Evolutionary conservation across 2,888 invertebrate genomes (phyloP).

Genomic region (Pogonocherus hispidulus): DNA sequence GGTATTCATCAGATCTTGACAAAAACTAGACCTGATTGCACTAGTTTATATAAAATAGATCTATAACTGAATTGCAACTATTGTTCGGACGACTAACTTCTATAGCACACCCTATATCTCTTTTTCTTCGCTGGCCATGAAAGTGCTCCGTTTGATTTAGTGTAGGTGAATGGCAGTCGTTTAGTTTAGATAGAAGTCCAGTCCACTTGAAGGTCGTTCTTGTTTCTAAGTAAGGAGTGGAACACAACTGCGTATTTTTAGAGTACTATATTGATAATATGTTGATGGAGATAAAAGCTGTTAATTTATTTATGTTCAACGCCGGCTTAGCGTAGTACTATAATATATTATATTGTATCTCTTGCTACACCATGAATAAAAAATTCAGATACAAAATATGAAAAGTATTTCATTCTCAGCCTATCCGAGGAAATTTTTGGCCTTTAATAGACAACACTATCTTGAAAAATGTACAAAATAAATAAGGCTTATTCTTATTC

Average conservation of each 20-base stretch:
- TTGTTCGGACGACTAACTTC: too few species aligned
- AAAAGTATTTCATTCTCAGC: not conserved
- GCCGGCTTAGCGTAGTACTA: not conserved
- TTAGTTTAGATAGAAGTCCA: slow-evolving; percentile 31
- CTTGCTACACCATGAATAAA: too few species aligned
- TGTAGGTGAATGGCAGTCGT: slow-evolving; percentile 50
- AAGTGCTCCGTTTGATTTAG: slow-evolving; percentile 13
- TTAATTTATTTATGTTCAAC: not conserved
- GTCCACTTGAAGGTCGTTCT: slow-evolving; percentile 36
- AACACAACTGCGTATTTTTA: slow-evolving; percentile 17
- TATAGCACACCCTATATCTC: not conserved
- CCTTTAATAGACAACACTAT: too few species aligned
- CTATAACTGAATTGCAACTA: too few species aligned
- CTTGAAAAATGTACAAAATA: too few species aligned
- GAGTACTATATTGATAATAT: slow-evolving; percentile 4
- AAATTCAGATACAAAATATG: too few species aligned
- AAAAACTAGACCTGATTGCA: too few species aligned
- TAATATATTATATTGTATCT: not conserved
- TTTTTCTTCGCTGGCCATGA: slow-evolving; percentile 9
- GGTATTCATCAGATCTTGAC: too few species aligned
- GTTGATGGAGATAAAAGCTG: not conserved
- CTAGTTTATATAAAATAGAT: too few species aligned
- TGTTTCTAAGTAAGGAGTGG: slow-evolving; percentile 27
- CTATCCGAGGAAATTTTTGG: too few species aligned
- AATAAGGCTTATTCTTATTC: too few species aligned